phyloP scores from a whole-genome alignment of 2,797 vertebrate species.

The Valencia hispanica region DNA sequence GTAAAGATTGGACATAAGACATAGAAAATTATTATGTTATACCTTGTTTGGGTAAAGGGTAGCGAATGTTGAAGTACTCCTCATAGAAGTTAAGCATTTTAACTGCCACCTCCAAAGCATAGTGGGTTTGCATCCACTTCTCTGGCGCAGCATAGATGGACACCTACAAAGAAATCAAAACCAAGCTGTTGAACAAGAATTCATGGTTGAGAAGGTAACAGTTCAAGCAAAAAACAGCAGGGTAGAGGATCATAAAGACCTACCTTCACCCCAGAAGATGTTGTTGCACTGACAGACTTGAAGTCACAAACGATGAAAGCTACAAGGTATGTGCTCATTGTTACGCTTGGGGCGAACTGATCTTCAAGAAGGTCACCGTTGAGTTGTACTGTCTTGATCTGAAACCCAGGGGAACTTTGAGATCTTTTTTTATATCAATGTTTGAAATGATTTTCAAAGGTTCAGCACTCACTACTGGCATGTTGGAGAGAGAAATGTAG shows the following conservation, averaged over 20 bases:
- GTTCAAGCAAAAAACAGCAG: not conserved
- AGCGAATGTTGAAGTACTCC: constrained; percentile 83
- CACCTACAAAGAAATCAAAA: constrained; percentile 64
- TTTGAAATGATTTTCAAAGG: not conserved
- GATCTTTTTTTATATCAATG: not conserved
- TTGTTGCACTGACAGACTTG: constrained; percentile 73
- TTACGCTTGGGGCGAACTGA: constrained; percentile 79
- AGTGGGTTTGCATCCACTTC: constrained; percentile 81
- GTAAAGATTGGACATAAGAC: not conserved
- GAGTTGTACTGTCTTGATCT: constrained; percentile 77
- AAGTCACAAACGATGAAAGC: constrained; percentile 85
- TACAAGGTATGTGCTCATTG: constrained; percentile 84
- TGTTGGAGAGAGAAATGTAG: constrained; percentile 82
- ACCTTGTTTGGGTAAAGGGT: constrained; percentile 85
- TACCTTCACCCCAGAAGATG: constrained; percentile 81
- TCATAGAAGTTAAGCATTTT: constrained; percentile 86
- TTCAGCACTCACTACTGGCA: constrained; percentile 78
- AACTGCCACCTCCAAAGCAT: constrained; percentile 81
- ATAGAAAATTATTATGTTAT: constrained; percentile 1
- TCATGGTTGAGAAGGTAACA: not conserved
- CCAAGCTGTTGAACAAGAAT: not conserved
- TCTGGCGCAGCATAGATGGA: constrained; percentile 82
- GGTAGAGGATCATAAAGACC: constrained; percentile 1
- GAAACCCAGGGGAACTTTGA: constrained; percentile 26
- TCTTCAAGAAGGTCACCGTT: constrained; percentile 75